Base-by-base conservation (phyloP, 2,113 vertebrate species). In the Columbina picui region DNA sequence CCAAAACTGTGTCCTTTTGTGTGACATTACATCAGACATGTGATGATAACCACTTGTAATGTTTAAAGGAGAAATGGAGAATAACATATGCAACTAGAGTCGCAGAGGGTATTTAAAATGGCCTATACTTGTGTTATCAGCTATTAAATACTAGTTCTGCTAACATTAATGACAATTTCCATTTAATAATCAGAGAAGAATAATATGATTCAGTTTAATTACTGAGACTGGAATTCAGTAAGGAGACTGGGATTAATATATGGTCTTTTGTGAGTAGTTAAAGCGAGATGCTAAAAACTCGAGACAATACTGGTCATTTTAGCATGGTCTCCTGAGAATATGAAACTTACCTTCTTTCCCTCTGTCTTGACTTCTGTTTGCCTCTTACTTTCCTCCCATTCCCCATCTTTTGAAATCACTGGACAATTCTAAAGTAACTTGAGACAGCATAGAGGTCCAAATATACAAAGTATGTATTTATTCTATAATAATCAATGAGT, bases 41-140 rank as follows among this genome's bases (percentile, higher is more conserved):
- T 71, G 49, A 76, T 36, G 65, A 84, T 92, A 92, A 78, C 61
- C 39, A 15, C 39, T 90, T 94, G 13, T 75, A 60, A 78, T 27
- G 16, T 82, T 70, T 81, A 84, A 87, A 87, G 57, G 69, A 87
- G 53, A 82, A 94, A 87, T 27, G n/a, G 19, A 79, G 65, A 95
- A 34, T 71, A 89, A 43, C 49, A 22, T 47, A 50, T 4, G 73
- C 53, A 82, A 7, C 25, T 87, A 1, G 63, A 89, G 43, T 75
- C 12, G 1, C 73, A 68, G 65, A 39, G 73, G 73, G 65, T 84
- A 41, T 94, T 95, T 75, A 23, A 84, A 89, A 84, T 79, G n/a
- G 14, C 39, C 65, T 77, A 21, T 76, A 50, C 57, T 59, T 75
- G 38, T 65, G 43, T 89, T 87, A 91, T 79, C 84, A 89, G 61